Base-by-base conservation (phyloP, 2,113 vertebrate genomes). In the Microcebus ravelobensis region DNA sequence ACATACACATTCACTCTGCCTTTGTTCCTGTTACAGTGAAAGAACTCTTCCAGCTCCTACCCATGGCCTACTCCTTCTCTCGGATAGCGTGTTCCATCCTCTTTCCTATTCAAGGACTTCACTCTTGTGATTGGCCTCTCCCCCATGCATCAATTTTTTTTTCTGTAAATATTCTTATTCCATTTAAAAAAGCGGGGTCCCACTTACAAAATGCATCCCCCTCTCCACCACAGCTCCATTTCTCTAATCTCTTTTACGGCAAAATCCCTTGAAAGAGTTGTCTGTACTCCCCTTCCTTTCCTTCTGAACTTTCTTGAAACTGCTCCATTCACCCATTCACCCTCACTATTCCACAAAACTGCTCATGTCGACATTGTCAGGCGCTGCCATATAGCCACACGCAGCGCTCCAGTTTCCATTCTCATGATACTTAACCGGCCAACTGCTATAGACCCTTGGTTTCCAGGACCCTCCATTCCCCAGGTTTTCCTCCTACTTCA, bases 361-460 rank as follows among this genome's bases (percentile, higher is more conserved):
- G 1, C 29, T 57, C 6, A 6, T 10, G 13, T 83, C 10, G 18
- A 45, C 6, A 10, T 52, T 13, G 15, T 20, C 1, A 2, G 36
- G 5, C 31, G 11, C 6, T 42, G 45, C 12, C 20, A 1, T 8
- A 3, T 48, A 13, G 11, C 11, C 8, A n/a, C 20, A 42, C 8
- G 20, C 8, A 61, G 39, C 0, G 1, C 48, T 89, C 5, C 13
- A 10, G n/a, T 39, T 23, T 87, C 27, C 45, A 34, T 42, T 42
- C 34, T 77, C 9, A 4, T 3, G 2, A 18, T 45, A 39, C 15
- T 59, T 71, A 59, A 52, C 5, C 9, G 5, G 34, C 39, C 1
- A 21, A 36, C 21, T 50, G 14, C 20, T 21, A 1, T 2, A 59
- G 39, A 55, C 8, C 42, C 12, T 36, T 71, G 36, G 8, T 36